phyloP scores from a whole-genome alignment of 92 coral and sea anemone genomes.

The Chrysogorgia sp. region DNA sequence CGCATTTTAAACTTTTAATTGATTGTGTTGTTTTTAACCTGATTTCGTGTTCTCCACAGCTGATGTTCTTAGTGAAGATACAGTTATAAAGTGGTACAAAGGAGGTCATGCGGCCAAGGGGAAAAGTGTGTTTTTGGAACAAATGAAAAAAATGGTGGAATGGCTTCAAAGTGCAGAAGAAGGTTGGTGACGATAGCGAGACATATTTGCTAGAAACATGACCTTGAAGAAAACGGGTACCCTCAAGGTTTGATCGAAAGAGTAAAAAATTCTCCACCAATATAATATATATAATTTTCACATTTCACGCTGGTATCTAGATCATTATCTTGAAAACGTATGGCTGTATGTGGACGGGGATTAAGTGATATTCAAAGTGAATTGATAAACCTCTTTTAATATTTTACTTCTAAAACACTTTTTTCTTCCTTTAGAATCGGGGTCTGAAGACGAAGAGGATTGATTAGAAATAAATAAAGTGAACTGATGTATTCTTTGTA shows the following conservation, averaged over 20 bases:
- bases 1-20: no score
- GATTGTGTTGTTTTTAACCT: no score
- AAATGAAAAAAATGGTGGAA: slow-evolving; percentile 97
- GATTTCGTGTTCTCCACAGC: slow-evolving; percentile 49
- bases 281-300: no score
- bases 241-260: neutral
- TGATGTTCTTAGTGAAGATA: slow-evolving; percentile 93
- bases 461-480: neutral
- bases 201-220: neutral
- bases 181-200: slow-evolving; percentile 46
- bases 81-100: slow-evolving; percentile 93
- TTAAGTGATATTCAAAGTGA: neutral
- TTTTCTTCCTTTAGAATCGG: slow-evolving; percentile 60
- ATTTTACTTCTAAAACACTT: neutral
- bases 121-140: slow-evolving; percentile 90
- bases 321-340: no score
- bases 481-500: slow-evolving; percentile 20
- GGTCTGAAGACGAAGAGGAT: slow-evolving; percentile 82
- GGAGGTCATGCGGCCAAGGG: slow-evolving; percentile 88
- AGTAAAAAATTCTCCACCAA: no score
- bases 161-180: slow-evolving; percentile 98
- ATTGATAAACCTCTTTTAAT: neutral
- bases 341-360: neutral
- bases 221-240: neutral
- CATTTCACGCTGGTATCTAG: no score